Evolutionary conservation across 2,113 vertebrate genomes (phyloP), one percentile per base, ranked within the genome.

Genomic region (Paradisaea rubra): DNA sequence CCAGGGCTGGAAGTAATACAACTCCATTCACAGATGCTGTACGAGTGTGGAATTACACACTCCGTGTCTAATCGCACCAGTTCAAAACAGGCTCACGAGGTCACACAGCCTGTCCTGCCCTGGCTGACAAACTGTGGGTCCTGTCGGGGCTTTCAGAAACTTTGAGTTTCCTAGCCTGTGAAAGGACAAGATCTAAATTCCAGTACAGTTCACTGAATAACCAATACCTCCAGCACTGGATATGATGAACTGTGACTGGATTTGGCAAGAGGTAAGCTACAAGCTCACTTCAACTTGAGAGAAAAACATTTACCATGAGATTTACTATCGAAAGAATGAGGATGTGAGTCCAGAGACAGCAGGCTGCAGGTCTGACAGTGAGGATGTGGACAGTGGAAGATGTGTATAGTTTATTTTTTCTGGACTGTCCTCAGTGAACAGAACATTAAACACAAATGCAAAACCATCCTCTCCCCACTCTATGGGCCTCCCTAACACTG

Each of bases 51-150:
- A 71, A 23, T 47, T 44, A 63, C 74, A 52, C 52, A 1, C 44
- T 22, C 0, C 0, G 65, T 31, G 20, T 65, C 39, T 10, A 4
- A 28, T 8, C 2, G 13, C 59, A 42, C 8, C 37, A 9, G 60
- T 13, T 73, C 50, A 52, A 71, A 72, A 12, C 14, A 23, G 2
- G 10, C 42, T 81, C n/a, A 49, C 3, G 1, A 24, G 44, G 45
- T 31, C 30, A 65, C 31, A 21, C 2, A 18, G 30, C 56, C 30
- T 60, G 23, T 68, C 57, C 68, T 59, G 71, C 24, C 44, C 68
- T 44, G 68, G 54, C 60, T 86, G 63, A n/a, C 33, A 13, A 49
- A 37, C n/a, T 2, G 10, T 2, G 37, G 6, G 15, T 33, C 15
- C 35, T 50, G 27, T 11, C 0, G 0, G 33, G 39, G 37, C 33